phyloP scores from a whole-genome alignment of 2,113 vertebrate genomes.

The Ciconia stormi region DNA sequence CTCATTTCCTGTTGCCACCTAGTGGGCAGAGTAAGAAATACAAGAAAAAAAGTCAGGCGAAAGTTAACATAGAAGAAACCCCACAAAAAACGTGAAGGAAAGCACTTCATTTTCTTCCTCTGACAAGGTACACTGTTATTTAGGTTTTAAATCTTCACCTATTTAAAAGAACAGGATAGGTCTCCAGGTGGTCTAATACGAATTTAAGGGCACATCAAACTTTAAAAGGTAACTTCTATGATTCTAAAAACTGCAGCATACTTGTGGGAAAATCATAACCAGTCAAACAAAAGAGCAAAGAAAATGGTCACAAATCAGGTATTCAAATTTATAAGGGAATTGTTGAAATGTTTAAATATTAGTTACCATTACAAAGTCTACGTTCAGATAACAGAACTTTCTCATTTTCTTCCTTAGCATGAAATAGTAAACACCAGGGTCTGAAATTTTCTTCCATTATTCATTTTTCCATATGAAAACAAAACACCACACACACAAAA shows the following conservation, averaged over 20 bases:
- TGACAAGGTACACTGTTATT: not conserved
- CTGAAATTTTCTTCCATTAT: not conserved
- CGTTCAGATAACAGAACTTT: not conserved
- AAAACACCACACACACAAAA: not conserved
- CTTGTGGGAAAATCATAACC: not conserved
- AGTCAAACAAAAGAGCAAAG: not conserved
- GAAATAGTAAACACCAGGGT: not conserved
- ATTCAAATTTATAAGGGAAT: not conserved
- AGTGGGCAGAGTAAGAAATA: not conserved
- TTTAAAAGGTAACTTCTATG: not conserved
- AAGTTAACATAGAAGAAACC: not conserved
- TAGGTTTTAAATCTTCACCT: not conserved
- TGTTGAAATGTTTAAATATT: not conserved
- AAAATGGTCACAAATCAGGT: not conserved
- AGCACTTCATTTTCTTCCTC: not conserved
- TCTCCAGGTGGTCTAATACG: not conserved
- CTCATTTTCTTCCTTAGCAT: not conserved
- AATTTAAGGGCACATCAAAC: not conserved
- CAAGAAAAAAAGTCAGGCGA: not conserved
- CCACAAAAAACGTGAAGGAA: not conserved
- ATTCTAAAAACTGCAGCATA: not conserved
- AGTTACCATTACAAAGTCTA: not conserved
- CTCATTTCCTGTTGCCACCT: constrained; percentile 23
- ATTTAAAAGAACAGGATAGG: not conserved
- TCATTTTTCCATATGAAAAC: not conserved